phyloP scores from a whole-genome alignment of 2,888 invertebrate species.

The Dynastes hyllus region DNA sequence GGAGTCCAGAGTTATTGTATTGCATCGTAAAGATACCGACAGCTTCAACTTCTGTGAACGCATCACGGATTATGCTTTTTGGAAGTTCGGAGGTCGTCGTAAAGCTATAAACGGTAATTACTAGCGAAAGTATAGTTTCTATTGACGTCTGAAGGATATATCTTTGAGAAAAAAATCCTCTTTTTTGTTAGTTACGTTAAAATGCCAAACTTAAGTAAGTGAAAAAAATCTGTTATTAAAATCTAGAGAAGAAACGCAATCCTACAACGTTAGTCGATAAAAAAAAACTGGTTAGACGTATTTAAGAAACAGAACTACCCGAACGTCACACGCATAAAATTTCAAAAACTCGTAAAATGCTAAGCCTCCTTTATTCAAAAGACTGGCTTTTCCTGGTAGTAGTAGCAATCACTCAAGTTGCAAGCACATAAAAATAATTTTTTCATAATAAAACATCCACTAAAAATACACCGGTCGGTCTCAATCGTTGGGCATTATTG shows the following conservation, averaged over 20 bases:
- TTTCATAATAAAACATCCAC: conserved; percentile 37
- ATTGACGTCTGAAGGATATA: no score
- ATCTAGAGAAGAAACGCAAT: no score
- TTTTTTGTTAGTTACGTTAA: no score
- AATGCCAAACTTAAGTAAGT: no score
- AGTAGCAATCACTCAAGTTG: conserved; percentile 10
- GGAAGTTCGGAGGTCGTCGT: background rate
- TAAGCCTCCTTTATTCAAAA: conserved; percentile 21
- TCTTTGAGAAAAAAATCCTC: no score
- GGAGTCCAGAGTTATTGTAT: background rate
- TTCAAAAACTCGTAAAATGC: conserved; percentile 28
- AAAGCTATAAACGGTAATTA: conserved; percentile 4
- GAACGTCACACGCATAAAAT: conserved; percentile 4
- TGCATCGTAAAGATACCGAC: conserved; percentile 1
- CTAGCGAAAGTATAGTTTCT: background rate
- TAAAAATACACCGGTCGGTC: conserved; percentile 31
- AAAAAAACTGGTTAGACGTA: no score
- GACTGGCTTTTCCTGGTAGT: conserved; percentile 20
- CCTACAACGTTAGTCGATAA: no score
- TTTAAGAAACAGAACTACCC: background rate
- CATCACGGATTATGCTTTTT: background rate
- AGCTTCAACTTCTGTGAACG: background rate
- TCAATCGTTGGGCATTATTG: conserved; percentile 2
- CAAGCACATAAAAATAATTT: conserved; percentile 29
- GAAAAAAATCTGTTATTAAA: no score